Evolutionary conservation across 1,140 invertebrate genomes (phyloP), one percentile per base, ranked within the genome.

Genomic region (Lepidurus apus): DNA sequence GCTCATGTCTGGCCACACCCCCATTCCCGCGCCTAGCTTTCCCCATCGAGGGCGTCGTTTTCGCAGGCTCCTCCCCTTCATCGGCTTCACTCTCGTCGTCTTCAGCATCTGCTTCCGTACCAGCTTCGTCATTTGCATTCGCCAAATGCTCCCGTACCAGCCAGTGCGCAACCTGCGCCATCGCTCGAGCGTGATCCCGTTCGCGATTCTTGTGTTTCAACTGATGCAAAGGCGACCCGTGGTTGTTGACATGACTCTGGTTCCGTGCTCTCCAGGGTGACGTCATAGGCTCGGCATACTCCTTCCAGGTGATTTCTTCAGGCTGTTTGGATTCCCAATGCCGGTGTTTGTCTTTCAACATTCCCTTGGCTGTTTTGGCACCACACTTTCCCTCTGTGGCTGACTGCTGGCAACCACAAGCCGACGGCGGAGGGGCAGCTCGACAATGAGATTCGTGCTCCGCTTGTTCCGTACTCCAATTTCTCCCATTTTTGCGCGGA

Each of bases 121-220:
- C 42, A 77, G 43, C 75, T 77, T 82, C 75, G 42, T 43, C 76
- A n/a, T 77, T 47, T 7, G 76, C 43, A 24, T 77, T 74, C 83
- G 84, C 81, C 80, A 82, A 34, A 78, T 85, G 84, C 79, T 86
- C 84, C 17, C 83, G 81, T 75, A 85, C 84, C 77, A 86, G 85
- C 87, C 85, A 88, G 80, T 84, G 84, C 1, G 87, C 86, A 6
- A 88, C 87, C 80, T 87, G 87, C 79, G 90, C 89, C 91, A 92
- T 93, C 2, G 91, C 91, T 75, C 91, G 84, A 2, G 89, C 89
- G 80, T 91, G 90, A 78, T 92, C 90, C 79, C 89, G 88, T 80
- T 92, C 91, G 17, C 91, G 82, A 47, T 90, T 89, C 4, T 89
- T 86, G 81, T 91, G 90, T 78, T 90, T 89, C 78, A 85, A 83